phyloP scores from a whole-genome alignment of 2,797 vertebrate species.

The Gila robusta region DNA sequence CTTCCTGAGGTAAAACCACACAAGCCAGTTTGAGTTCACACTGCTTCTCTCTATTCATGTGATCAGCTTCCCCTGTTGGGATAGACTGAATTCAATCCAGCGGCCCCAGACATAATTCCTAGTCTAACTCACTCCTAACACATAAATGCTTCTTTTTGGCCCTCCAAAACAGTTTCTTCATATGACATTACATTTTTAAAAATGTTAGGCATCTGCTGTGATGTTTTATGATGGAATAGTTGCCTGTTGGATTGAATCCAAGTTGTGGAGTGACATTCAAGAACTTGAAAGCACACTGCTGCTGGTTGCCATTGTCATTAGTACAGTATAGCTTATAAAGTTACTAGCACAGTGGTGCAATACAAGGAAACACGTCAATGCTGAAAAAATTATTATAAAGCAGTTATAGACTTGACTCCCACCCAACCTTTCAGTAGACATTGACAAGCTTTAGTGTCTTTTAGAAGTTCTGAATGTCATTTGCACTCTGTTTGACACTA shows the following conservation, averaged over 20 bases:
- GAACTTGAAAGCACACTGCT: conserved; percentile 31
- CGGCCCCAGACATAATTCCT: conserved; percentile 39
- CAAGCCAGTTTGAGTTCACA: conserved; percentile 70
- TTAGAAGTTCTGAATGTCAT: conserved; percentile 53
- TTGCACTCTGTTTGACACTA: conserved; percentile 54
- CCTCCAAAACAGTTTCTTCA: conserved; percentile 3
- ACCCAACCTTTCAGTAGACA: not conserved
- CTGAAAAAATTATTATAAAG: not conserved
- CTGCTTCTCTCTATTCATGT: conserved; percentile 72
- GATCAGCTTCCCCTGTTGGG: conserved; percentile 65
- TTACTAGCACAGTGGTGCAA: not conserved
- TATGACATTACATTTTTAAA: not conserved
- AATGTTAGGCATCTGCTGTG: conserved; percentile 17
- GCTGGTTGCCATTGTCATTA: conserved; percentile 26
- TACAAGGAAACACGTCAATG: not conserved
- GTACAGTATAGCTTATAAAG: not conserved
- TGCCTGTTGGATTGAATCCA: conserved; percentile 57
- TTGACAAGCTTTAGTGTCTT: conserved; percentile 38
- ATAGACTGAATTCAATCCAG: conserved; percentile 67
- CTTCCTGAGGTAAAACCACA: conserved; percentile 85
- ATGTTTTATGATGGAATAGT: conserved; percentile 35
- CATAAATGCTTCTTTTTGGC: not conserved
- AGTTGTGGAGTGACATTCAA: conserved; percentile 45
- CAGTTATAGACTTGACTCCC: not conserved
- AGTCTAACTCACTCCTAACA: conserved; percentile 30